These are phyloP conservation scores for Thinocorus orbignyianus DNA, from an alignment of 2,113 vertebrate species.

Conservation along the genomic window DNA sequence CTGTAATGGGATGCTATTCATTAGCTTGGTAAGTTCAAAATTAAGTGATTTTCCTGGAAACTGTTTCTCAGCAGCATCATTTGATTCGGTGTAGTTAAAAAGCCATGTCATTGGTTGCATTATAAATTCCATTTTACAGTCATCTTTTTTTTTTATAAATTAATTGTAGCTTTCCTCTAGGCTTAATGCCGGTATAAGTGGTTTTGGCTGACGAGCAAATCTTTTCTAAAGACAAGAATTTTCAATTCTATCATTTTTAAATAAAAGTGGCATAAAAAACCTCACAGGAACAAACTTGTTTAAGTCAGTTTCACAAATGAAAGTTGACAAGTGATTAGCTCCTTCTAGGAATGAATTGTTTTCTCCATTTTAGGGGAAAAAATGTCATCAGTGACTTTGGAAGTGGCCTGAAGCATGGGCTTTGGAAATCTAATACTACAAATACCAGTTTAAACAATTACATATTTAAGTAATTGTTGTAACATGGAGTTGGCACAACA, in stretches of 20 bases:
- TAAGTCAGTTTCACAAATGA: slow-evolving; percentile 38
- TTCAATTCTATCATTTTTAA: slow-evolving; percentile 36
- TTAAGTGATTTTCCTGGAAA: slow-evolving; percentile 41
- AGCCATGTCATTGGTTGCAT: not conserved
- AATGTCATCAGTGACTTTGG: not conserved
- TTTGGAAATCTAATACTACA: slow-evolving; percentile 9
- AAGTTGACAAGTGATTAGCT: slow-evolving; percentile 55
- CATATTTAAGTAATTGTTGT: not conserved
- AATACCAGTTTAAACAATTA: slow-evolving; percentile 11
- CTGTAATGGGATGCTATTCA: not conserved
- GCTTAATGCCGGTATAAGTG: slow-evolving; percentile 28
- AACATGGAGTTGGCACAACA: not conserved
- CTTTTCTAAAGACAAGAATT: slow-evolving; percentile 19
- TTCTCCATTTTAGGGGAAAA: not conserved
- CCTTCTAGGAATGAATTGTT: slow-evolving; percentile 37
- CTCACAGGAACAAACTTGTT: slow-evolving; percentile 40
- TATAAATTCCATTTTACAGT: slow-evolving; percentile 30
- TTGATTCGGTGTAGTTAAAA: slow-evolving; percentile 4
- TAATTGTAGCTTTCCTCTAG: slow-evolving; percentile 45
- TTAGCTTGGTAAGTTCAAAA: slow-evolving; percentile 24
- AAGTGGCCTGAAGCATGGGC: slow-evolving; percentile 6
- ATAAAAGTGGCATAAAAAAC: not conserved
- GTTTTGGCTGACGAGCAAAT: slow-evolving; percentile 27
- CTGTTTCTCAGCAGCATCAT: slow-evolving; percentile 14
- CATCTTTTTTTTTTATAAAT: not conserved